Evolutionary conservation across 2,113 vertebrate species (phyloP).

Genomic region (Anser cygnoides): DNA sequence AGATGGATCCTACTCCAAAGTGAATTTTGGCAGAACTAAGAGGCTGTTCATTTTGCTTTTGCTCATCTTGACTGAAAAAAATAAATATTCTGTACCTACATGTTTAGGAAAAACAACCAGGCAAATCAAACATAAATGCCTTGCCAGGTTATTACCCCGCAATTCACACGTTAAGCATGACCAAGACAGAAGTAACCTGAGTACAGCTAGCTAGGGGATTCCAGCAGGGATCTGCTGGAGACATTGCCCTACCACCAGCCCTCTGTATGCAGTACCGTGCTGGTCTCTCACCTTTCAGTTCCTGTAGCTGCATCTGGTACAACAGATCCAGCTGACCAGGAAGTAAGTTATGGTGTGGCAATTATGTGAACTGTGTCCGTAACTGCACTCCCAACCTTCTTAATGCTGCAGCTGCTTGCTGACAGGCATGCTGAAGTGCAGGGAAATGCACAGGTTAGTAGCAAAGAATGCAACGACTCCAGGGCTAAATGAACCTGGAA

Average conservation of each 20-base stretch:
- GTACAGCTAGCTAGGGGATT: not conserved
- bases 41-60: not conserved
- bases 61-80: not conserved
- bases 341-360: not conserved
- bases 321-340: not conserved
- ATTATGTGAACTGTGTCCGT: rapidly evolving
- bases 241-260: not conserved
- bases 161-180: not conserved
- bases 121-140: not conserved
- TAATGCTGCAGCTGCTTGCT: not conserved
- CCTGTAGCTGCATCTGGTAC: not conserved
- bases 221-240: not conserved
- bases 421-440: not conserved
- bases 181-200: not conserved
- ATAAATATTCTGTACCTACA: not conserved
- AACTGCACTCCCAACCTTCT: not conserved
- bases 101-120: not conserved
- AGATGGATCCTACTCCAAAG: not conserved
- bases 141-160: not conserved
- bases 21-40: not conserved
- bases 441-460: not conserved
- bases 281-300: not conserved
- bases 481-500: not conserved
- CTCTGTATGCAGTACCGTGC: rapidly evolving
- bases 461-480: not conserved